These are phyloP conservation scores for Bombycilla garrulus DNA, from an alignment of 2,113 vertebrate species.

Conservation along the genomic window DNA sequence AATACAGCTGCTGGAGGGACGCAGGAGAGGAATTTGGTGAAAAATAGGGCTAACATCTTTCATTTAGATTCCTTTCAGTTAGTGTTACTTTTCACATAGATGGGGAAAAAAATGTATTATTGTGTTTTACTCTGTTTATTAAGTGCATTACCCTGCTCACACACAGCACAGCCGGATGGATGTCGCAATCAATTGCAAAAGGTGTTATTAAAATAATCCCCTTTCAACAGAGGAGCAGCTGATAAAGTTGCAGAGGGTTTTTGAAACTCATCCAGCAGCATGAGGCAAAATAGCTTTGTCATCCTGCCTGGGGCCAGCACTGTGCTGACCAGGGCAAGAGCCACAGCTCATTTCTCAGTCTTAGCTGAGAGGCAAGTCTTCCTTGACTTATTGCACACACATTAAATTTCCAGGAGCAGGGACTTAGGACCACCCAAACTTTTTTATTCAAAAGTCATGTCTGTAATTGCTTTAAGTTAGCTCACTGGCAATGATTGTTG, in stretches of 20 bases:
- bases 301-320: not conserved
- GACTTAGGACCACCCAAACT: not conserved
- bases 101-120: not conserved
- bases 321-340: not conserved
- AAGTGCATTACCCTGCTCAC: not conserved
- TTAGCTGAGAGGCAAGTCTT: not conserved
- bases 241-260: not conserved
- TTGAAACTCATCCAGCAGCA: not conserved
- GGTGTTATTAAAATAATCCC: not conserved
- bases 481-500: not conserved
- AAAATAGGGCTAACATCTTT: not conserved
- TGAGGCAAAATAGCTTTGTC: not conserved
- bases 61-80: not conserved
- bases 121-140: not conserved
- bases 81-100: not conserved
- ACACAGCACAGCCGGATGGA: not conserved
- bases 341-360: not conserved
- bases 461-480: not conserved
- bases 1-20: not conserved
- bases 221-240: slow-evolving; percentile 1
- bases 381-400: not conserved
- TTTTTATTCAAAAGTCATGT: not conserved
- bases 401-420: not conserved
- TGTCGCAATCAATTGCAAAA: not conserved
- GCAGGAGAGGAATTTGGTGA: not conserved